Evolutionary conservation across 2,797 vertebrate genomes (phyloP).

Genomic region (Sphaeramia orbicularis): DNA sequence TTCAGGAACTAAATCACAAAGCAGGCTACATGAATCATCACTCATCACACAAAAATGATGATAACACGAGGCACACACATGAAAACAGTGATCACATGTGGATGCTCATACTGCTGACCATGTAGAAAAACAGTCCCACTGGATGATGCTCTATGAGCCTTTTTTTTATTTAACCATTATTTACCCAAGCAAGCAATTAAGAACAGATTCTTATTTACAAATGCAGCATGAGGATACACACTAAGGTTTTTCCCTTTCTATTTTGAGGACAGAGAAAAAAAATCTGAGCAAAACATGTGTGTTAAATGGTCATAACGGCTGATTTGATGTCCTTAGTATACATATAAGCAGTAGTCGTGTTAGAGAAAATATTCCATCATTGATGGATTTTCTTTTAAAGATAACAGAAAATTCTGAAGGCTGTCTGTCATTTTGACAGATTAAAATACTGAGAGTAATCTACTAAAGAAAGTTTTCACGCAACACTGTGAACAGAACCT

Average conservation of each 20-base stretch:
- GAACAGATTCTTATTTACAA: no score
- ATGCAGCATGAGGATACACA: neutral
- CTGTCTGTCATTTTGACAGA: no score
- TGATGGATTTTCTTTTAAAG: no score
- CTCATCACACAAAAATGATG: conserved; percentile 2
- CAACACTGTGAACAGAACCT: no score
- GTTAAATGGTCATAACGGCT: conserved; percentile 36
- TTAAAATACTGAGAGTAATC: no score
- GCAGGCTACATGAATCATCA: conserved; percentile 7
- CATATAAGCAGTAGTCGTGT: no score
- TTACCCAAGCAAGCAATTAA: no score
- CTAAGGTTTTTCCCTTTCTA: neutral
- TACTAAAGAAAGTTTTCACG: no score
- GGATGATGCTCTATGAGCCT: neutral
- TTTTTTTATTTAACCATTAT: no score
- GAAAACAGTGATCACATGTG: conserved; percentile 30
- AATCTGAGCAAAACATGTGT: conserved; percentile 6
- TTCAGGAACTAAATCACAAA: neutral
- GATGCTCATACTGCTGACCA: neutral
- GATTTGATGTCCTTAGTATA: conserved; percentile 58
- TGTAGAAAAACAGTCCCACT: conserved; percentile 14
- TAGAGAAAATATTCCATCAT: no score
- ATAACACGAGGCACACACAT: conserved; percentile 37
- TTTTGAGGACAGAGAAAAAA: conserved; percentile 10
- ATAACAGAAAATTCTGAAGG: no score